Evolutionary conservation across 2,888 invertebrate genomes (phyloP), one percentile per base, ranked within the genome.

Genomic region (Acleris literana): DNA sequence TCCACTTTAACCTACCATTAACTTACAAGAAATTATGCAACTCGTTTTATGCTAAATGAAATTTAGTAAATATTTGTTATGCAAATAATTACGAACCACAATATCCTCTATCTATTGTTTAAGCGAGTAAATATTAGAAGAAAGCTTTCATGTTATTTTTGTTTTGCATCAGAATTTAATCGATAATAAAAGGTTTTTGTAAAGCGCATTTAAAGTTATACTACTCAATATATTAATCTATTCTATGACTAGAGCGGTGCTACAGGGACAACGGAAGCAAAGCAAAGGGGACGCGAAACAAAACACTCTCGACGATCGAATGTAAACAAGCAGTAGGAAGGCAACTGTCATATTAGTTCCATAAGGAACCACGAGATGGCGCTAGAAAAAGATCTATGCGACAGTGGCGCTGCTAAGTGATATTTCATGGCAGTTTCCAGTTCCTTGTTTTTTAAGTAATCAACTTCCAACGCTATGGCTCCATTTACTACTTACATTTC

Each of bases 221-320:
- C 81, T 84, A 84, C 80, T 74, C 70, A 74, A 78, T 83, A 80
- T 76, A 81, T 80, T 78, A 78, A 80, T 80, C 79, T 70, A 78
- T 81, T 77, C 81, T 84, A 82, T 75, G 72, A 77, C 87, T 86
- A 86, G 77, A 74, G 78, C 77, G 74, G 86, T 86, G 86, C 84
- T 83, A 82, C 77, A 71, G 72, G 63, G 53, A 57, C 54, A 63
- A 55, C 54, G 58, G 64, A 80, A 78, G 81, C 80, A 77, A 80
- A 80, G 71, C 71, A 83, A 82, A 72, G 76, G 70, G 66, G 67
- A 61, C 44, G 71, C 73, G 55, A 71, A 82, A 80, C 51, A 65
- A 80, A 80, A 72, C 71, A 56, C 57, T 29, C 33, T 48, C 56
- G 39, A 55, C 55, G 60, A 61, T 65, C 29, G 49, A 61, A 57